These are phyloP conservation scores for Latrodectus hesperus DNA, from an alignment of 2,888 invertebrate genomes.

Conservation along the genomic window DNA sequence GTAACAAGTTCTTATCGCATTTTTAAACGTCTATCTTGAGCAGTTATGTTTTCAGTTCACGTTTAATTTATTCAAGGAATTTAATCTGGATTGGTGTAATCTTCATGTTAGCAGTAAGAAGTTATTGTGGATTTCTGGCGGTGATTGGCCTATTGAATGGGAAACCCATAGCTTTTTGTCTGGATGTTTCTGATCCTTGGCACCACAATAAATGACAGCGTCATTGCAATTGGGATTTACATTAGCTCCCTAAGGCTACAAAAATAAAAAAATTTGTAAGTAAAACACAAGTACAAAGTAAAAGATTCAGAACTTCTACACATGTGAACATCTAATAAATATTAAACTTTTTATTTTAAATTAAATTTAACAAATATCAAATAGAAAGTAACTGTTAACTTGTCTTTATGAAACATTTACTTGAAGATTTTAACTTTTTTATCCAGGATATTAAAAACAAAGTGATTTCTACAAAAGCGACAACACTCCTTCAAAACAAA, in stretches of 20 bases:
- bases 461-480: too few relatives aligned
- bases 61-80: conserved; percentile 19
- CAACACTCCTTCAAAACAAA: too few relatives aligned
- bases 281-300: neutral
- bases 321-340: neutral
- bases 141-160: conserved; percentile 83
- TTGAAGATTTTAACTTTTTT: neutral
- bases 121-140: conserved; percentile 74
- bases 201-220: conserved; percentile 77
- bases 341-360: neutral
- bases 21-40: too few relatives aligned
- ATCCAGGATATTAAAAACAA: too few relatives aligned
- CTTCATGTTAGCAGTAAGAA: conserved; percentile 71
- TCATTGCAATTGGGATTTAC: conserved; percentile 68
- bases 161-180: conserved; percentile 83
- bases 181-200: conserved; percentile 77
- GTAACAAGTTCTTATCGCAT: too few relatives aligned
- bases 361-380: neutral
- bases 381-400: neutral
- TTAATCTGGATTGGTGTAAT: conserved; percentile 71
- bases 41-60: too few relatives aligned
- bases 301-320: neutral
- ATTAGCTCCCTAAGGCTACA: neutral
- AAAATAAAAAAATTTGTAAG: neutral
- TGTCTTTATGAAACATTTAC: neutral